Percentiles rank a stretch among this genome's conserved stretches.
These are phyloP conservation scores for Lepidurus packardi DNA, from an alignment of 1,140 invertebrate genomes.

Conservation along the genomic window DNA sequence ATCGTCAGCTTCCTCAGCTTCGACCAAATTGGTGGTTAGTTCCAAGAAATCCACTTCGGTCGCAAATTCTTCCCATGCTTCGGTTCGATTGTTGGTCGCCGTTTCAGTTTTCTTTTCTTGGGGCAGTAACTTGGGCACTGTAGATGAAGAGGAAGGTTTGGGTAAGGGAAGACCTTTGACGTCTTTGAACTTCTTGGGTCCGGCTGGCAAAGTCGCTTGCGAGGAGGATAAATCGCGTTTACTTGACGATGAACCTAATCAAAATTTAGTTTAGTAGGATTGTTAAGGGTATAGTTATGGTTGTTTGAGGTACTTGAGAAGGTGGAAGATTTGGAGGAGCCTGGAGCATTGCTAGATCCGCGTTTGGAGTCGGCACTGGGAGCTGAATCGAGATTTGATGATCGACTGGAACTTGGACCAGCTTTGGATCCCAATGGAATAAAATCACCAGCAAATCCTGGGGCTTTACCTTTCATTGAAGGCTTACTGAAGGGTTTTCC, in stretches of 20 bases:
- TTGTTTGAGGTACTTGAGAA: conserved; percentile 27
- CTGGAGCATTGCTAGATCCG: background rate
- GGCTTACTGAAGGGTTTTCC: conserved; percentile 47
- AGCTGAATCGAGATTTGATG: conserved; percentile 12
- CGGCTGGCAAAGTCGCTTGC: background rate
- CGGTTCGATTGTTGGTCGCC: background rate
- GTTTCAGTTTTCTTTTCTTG: background rate
- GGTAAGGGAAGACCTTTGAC: background rate
- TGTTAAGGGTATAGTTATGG: background rate
- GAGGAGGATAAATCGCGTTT: conserved; percentile 11
- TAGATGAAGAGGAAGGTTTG: background rate
- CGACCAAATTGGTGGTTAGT: conserved; percentile 39
- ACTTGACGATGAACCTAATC: conserved; percentile 10
- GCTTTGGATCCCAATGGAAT: conserved; percentile 57
- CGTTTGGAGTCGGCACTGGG: conserved; percentile 12
- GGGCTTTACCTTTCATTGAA: conserved; percentile 57
- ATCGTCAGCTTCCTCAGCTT: conserved; percentile 47
- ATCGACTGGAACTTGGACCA: background rate
- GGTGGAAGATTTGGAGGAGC: conserved; percentile 16
- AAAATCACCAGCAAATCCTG: conserved; percentile 56
- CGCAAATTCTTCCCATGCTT: conserved; percentile 34
- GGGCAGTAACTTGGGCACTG: background rate
- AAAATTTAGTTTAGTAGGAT: background rate
- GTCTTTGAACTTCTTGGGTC: conserved; percentile 24
- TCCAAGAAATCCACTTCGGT: conserved; percentile 30